phyloP scores from a whole-genome alignment of 2,113 vertebrate genomes.

The Podocnemis expansa region DNA sequence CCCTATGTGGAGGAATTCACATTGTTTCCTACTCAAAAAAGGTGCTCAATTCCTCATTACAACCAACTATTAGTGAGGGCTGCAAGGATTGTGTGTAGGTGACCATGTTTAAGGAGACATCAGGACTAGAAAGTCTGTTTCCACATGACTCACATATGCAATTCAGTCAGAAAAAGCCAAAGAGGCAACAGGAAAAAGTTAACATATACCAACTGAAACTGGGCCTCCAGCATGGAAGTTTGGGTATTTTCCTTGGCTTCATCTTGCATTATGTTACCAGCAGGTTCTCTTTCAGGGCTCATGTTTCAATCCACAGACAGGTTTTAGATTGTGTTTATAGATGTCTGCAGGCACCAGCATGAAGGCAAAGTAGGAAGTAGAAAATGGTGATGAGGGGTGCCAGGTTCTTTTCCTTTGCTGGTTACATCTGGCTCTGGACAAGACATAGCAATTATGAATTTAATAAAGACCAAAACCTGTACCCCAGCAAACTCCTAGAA shows the following conservation, averaged over 20 bases:
- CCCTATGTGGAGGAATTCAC: background rate
- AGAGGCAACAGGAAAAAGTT: constrained; percentile 18
- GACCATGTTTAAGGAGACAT: background rate
- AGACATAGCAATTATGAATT: background rate
- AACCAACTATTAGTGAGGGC: constrained; percentile 18
- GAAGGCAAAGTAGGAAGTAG: constrained; percentile 58
- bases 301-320: constrained; percentile 27
- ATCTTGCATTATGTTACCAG: constrained; percentile 54
- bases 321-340: background rate
- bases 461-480: background rate
- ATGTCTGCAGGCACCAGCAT: constrained; percentile 52
- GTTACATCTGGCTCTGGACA: constrained; percentile 50
- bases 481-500: too few relatives aligned
- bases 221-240: background rate
- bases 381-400: constrained; percentile 45
- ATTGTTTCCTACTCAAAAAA: background rate
- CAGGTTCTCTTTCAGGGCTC: constrained; percentile 26
- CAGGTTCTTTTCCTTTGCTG: constrained; percentile 65
- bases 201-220: constrained; percentile 15
- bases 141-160: background rate
- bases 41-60: constrained; percentile 18
- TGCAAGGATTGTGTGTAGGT: background rate
- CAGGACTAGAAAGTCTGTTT: background rate
- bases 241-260: constrained; percentile 30
- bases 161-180: background rate